Conservation (phyloP, 2,888 invertebrate species). For the Cheilosia soror region DNA sequence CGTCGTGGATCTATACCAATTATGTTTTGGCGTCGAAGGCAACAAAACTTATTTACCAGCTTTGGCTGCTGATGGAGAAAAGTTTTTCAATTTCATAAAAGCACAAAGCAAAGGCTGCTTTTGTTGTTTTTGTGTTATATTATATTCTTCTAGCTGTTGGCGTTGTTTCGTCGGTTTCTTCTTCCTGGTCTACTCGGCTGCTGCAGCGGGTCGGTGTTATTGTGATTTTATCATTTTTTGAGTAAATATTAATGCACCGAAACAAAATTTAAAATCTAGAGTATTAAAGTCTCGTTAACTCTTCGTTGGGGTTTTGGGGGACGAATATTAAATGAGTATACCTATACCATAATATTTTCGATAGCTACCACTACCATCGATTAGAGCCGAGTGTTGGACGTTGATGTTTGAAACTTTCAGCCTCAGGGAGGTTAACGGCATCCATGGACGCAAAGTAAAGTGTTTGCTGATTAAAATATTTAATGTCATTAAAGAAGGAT, state of each 20-base stretch:
- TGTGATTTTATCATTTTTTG: conserved; percentile 20
- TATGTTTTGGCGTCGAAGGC: conserved; percentile 28
- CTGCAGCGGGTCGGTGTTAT: conserved; percentile 20
- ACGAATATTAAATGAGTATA: neutral
- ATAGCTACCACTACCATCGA: neutral
- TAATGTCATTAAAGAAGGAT: neutral
- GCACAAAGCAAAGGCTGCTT: conserved; percentile 43
- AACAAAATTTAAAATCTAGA: neutral
- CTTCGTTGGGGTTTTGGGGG: conserved; percentile 1
- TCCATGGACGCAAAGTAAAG: neutral
- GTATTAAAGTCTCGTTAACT: conserved; percentile 45
- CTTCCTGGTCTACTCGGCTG: conserved; percentile 11
- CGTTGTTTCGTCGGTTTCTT: conserved; percentile 5
- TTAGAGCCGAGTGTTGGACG: neutral
- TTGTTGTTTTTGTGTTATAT: conserved; percentile 19
- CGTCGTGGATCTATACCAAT: neutral
- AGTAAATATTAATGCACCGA: conserved; percentile 16
- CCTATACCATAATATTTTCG: neutral
- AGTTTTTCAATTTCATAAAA: conserved; percentile 52
- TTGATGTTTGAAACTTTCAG: neutral
- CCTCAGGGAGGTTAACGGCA: neutral
- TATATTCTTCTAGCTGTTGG: neutral
- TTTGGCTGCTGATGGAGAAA: conserved; percentile 47
- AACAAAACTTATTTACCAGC: conserved; percentile 33
- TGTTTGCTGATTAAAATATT: neutral